Evolutionary conservation across 2,113 vertebrate genomes (phyloP).

Genomic region (Sylvia atricapilla): DNA sequence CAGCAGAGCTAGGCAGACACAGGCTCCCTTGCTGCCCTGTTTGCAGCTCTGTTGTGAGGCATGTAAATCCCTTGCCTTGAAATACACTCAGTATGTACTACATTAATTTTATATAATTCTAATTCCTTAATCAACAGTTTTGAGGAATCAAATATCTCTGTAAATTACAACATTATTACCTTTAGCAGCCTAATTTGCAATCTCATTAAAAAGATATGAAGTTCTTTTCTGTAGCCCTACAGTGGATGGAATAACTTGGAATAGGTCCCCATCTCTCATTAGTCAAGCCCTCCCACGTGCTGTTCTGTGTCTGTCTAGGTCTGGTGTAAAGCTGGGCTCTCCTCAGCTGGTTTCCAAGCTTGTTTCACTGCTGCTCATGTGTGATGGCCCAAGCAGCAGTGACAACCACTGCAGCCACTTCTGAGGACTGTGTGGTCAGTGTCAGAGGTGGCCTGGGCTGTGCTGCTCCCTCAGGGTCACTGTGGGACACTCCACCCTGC

Average conservation of each 20-base stretch:
- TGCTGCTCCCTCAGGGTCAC: background rate
- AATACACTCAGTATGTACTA: background rate
- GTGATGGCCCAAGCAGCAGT: fast-evolving
- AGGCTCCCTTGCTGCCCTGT: background rate
- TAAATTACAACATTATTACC: slow-evolving; percentile 44
- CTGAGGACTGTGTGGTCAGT: background rate
- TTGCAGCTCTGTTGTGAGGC: background rate
- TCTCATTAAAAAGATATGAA: slow-evolving; percentile 38
- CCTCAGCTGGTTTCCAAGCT: background rate
- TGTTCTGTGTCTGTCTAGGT: background rate
- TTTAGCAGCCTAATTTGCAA: slow-evolving; percentile 35
- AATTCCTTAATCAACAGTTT: slow-evolving; percentile 53
- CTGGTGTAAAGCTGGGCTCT: background rate
- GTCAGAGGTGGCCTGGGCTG: fast-evolving
- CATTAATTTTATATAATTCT: slow-evolving; percentile 7
- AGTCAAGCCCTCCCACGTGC: background rate
- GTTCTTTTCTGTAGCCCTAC: background rate
- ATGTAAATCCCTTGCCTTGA: background rate
- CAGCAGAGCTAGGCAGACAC: background rate
- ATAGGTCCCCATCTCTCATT: background rate
- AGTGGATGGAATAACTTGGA: background rate
- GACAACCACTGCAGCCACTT: fast-evolving
- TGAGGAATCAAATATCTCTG: slow-evolving; percentile 1
- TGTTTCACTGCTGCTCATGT: background rate
- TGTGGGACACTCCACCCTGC: background rate